phyloP scores from a whole-genome alignment of 2,797 vertebrate species.

The Oreortyx pictus region DNA sequence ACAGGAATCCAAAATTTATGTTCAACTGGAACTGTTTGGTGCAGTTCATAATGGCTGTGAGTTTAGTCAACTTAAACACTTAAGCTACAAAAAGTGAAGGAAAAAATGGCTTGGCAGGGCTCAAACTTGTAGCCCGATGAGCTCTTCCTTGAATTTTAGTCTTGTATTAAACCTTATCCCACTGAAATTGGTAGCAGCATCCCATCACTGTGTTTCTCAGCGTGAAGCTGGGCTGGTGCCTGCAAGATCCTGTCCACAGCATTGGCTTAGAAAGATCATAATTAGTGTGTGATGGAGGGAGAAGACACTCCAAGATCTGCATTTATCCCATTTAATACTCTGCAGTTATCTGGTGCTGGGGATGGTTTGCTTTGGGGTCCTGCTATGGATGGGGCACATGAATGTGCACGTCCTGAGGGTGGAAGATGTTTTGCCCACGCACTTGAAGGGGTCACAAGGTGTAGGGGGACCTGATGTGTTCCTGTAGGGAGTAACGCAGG shows the following conservation, averaged over 20 bases:
- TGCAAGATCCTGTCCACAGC: background rate
- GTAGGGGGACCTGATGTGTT: fast-evolving
- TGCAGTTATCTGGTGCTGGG: fast-evolving
- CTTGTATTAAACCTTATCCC: background rate
- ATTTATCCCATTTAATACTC: background rate
- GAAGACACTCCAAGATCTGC: background rate
- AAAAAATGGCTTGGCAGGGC: background rate
- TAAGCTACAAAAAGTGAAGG: slow-evolving; percentile 26
- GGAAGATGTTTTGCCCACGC: background rate
- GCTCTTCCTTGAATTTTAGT: background rate
- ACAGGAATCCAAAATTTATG: background rate
- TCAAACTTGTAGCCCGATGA: background rate
- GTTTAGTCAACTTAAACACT: slow-evolving; percentile 50
- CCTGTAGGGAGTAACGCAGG: background rate
- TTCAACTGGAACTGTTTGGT: slow-evolving; percentile 12
- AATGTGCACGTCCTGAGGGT: background rate
- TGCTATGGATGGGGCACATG: fast-evolving
- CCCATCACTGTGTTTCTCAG: background rate
- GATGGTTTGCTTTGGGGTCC: background rate
- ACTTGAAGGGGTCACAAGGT: fast-evolving
- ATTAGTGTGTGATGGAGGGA: background rate
- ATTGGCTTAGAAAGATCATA: background rate
- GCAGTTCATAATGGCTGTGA: background rate
- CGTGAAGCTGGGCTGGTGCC: background rate
- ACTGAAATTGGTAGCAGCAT: background rate